These are phyloP conservation scores for Pseudomyrmex sp. DNA, from an alignment of 1,140 invertebrate species.

Conservation along the genomic window DNA sequence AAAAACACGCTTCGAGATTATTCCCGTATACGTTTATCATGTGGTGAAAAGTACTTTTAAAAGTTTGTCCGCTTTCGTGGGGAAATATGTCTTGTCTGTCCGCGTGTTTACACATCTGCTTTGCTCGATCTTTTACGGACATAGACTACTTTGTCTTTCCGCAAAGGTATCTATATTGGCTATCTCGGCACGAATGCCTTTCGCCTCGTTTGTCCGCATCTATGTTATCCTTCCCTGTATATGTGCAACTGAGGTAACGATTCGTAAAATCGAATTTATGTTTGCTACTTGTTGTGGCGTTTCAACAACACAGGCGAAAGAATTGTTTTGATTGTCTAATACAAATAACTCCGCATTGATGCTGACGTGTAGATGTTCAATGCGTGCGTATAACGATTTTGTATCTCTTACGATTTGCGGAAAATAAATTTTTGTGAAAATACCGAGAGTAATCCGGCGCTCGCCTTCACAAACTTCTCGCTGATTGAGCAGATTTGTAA, in stretches of 20 bases:
- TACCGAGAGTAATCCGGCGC: not conserved
- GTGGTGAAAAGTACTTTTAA: constrained; percentile 2
- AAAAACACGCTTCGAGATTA: not conserved
- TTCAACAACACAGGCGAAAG: not conserved
- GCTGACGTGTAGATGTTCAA: too few relatives aligned
- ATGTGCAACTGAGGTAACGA: constrained; percentile 5
- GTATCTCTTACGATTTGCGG: too few relatives aligned
- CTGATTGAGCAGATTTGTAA: not conserved
- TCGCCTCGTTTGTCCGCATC: constrained; percentile 5
- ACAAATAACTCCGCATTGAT: not conserved
- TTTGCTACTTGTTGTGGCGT: constrained; percentile 34
- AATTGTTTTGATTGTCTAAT: not conserved
- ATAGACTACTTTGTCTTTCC: constrained; percentile 20
- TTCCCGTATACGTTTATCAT: not conserved
- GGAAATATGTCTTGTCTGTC: constrained; percentile 24
- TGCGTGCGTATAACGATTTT: too few relatives aligned
- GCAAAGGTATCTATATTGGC: constrained; percentile 31
- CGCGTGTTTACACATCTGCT: constrained; percentile 20
- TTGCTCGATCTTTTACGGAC: constrained; percentile 16
- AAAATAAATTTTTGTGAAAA: not conserved
- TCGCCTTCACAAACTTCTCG: not conserved
- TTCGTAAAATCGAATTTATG: constrained; percentile 50
- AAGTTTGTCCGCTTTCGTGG: constrained; percentile 4
- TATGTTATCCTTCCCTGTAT: not conserved
- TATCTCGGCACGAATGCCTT: constrained; percentile 20